phyloP scores from a whole-genome alignment of 2,113 vertebrate species.

The Anguilla japonica region DNA sequence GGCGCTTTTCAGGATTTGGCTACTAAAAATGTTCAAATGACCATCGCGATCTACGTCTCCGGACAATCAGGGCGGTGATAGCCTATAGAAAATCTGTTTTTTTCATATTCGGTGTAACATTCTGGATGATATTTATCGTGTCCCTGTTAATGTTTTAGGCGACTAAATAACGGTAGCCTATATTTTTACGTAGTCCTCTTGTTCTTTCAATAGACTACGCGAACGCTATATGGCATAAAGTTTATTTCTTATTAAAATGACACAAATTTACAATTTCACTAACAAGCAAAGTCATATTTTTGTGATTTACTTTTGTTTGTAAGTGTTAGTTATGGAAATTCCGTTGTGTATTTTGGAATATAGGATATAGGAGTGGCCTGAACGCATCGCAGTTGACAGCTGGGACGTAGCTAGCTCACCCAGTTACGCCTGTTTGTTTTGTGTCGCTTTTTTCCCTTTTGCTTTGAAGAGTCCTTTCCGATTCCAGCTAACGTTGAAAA shows the following conservation, averaged over 20 bases:
- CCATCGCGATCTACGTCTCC: neutral
- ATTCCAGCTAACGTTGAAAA: neutral
- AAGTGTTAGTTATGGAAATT: neutral
- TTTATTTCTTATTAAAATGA: neutral
- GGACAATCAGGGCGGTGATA: neutral
- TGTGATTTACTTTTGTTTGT: neutral
- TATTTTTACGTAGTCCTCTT: neutral
- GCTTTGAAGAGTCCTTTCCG: neutral
- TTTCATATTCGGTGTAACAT: neutral
- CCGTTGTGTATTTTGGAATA: neutral
- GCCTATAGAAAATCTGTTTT: neutral
- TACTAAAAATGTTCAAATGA: neutral
- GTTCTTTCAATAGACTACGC: neutral
- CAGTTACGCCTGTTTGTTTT: conserved; percentile 5
- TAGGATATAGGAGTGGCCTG: neutral
- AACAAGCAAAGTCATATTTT: neutral
- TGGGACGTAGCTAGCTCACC: conserved; percentile 3
- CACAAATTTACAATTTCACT: neutral
- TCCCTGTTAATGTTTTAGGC: neutral
- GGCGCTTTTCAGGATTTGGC: neutral
- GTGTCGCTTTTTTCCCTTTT: neutral
- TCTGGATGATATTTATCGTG: neutral
- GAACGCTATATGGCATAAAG: neutral
- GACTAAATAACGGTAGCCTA: neutral
- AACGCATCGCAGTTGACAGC: conserved; percentile 5